Conservation (phyloP, 2,797 vertebrate species). For the Sebastes aleutianus region DNA sequence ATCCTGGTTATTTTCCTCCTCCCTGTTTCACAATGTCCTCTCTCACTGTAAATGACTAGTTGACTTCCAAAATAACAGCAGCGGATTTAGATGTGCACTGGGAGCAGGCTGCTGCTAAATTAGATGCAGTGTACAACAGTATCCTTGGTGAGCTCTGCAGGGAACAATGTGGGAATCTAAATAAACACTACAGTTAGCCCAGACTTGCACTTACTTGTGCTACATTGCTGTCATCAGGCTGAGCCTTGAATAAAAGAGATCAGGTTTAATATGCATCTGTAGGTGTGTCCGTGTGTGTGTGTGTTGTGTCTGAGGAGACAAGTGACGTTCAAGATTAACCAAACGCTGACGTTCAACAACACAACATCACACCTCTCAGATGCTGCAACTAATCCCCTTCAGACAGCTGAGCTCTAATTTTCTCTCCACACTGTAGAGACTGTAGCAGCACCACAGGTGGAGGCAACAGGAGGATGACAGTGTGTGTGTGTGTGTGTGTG, state of each 20-base stretch:
- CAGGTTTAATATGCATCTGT: neutral
- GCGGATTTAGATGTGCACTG: neutral
- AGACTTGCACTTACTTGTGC: neutral
- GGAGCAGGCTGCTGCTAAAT: constrained; percentile 13
- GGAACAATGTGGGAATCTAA: constrained; percentile 34
- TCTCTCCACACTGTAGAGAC: neutral
- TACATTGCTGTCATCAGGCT: neutral
- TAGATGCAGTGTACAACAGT: constrained; percentile 13
- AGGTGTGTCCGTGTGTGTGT: neutral
- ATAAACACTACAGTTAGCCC: constrained; percentile 5
- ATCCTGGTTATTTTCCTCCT: constrained; percentile 8
- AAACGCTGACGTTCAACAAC: neutral
- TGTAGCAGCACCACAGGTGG: neutral
- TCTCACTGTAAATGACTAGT: constrained; percentile 10
- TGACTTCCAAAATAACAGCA: constrained; percentile 21
- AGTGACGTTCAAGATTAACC: constrained; percentile 9
- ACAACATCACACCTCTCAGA: constrained; percentile 14
- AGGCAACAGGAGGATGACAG: neutral
- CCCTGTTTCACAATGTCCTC: constrained; percentile 4
- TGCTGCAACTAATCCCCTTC: constrained; percentile 15
- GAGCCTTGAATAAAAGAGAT: neutral
- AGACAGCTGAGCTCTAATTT: constrained; percentile 20
- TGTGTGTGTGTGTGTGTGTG: neutral
- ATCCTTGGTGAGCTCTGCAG: constrained; percentile 42
- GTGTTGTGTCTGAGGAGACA: neutral